Percentiles rank a stretch among this genome's conserved stretches.
Evolutionary conservation across 2,797 vertebrate species (phyloP).

Genomic region (Leucoraja ocellata): DNA sequence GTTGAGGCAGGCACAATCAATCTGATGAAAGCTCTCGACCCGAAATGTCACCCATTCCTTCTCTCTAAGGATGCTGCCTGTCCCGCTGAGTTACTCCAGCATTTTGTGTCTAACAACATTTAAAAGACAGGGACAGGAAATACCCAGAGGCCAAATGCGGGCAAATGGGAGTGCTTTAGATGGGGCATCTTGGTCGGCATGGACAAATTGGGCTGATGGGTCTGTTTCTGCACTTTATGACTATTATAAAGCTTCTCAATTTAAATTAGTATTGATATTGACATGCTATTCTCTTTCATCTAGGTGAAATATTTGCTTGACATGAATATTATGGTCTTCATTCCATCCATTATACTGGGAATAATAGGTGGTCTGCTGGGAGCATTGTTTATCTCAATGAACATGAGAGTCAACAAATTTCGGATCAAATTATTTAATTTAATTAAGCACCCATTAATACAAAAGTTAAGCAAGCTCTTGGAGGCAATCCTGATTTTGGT

Average conservation of each 20-base stretch:
- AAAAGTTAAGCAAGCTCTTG: conserved; percentile 48
- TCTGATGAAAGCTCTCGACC: too few species aligned
- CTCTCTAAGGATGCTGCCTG: too few species aligned
- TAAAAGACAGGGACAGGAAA: too few species aligned
- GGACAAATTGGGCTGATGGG: too few species aligned
- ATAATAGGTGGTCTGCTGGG: conserved; percentile 49
- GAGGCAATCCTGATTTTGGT: conserved; percentile 50
- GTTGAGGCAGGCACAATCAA: too few species aligned
- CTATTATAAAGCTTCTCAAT: not conserved
- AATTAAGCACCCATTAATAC: conserved; percentile 45
- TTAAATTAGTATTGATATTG: not conserved
- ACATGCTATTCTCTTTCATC: not conserved
- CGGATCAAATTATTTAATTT: not conserved
- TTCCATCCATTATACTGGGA: conserved; percentile 47
- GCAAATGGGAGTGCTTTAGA: too few species aligned
- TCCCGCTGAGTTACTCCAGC: too few species aligned
- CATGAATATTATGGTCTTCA: conserved; percentile 47
- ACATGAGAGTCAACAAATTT: conserved; percentile 50
- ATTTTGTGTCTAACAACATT: too few species aligned
- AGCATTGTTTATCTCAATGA: conserved; percentile 48
- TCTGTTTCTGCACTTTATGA: too few species aligned
- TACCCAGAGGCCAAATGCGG: too few species aligned
- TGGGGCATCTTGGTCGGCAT: too few species aligned
- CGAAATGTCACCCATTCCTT: too few species aligned
- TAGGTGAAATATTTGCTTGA: conserved; percentile 51